Percentiles rank a stretch among this genome's conserved stretches.
Evolutionary conservation across 2,113 vertebrate species (phyloP).

Genomic region (Silurus asotus): DNA sequence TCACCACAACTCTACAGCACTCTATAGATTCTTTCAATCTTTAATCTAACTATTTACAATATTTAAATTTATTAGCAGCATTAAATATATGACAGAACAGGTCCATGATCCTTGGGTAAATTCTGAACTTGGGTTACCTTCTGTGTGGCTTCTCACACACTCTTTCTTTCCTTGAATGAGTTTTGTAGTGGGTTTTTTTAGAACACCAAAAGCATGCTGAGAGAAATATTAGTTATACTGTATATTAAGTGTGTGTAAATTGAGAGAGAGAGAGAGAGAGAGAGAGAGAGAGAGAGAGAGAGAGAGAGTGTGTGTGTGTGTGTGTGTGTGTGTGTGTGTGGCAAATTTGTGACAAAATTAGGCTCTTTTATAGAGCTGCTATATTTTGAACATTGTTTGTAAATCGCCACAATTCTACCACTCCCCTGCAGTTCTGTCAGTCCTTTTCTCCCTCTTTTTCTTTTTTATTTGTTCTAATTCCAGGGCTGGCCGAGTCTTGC

Average conservation of each 20-base stretch:
- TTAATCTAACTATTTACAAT: background rate
- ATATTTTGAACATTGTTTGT: slow-evolving; percentile 72
- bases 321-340: slow-evolving; percentile 49
- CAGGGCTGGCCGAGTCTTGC: slow-evolving; percentile 79
- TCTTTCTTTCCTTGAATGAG: background rate
- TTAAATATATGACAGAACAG: background rate
- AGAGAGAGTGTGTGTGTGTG: slow-evolving; percentile 11
- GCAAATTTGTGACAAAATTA: slow-evolving; percentile 72
- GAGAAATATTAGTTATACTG: background rate
- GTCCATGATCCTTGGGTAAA: background rate
- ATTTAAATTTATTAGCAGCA: background rate
- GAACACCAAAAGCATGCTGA: background rate
- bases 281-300: no score
- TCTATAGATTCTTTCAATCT: background rate
- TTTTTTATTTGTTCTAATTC: slow-evolving; percentile 76
- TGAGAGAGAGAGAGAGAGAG: no score
- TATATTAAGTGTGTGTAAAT: background rate
- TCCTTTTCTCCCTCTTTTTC: slow-evolving; percentile 54
- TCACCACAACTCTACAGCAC: background rate
- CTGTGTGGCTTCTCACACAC: background rate
- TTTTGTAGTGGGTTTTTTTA: background rate
- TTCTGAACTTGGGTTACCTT: background rate
- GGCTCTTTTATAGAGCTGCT: slow-evolving; percentile 70
- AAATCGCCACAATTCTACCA: slow-evolving; percentile 57
- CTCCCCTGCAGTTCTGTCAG: slow-evolving; percentile 53